Evolutionary conservation across 2,888 invertebrate species (phyloP), one percentile per base, ranked within the genome.

Genomic region (Dynastes tityus): DNA sequence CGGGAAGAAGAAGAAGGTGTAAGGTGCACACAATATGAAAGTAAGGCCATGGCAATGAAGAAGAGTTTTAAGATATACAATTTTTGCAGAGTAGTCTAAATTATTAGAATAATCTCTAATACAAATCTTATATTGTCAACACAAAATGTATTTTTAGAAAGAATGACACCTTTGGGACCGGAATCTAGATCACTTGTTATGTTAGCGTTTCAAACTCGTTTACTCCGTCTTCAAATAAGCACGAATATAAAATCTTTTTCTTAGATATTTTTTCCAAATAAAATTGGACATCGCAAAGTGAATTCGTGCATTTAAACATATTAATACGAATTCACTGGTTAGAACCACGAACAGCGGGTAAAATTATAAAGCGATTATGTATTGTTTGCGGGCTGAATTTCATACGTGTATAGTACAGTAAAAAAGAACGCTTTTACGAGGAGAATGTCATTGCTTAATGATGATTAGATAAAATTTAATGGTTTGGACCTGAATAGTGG

Each of bases 381-480:
- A 40, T 40, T 65, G 65, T 65, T 65, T 40, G 65, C 49, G 13
- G 8, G 27, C 27, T 16, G 27, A n/a, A n/a, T 11, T 13, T 49
- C 29, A 45, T 65, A 65, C 40, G 40, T 65, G 32, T n/a, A 65
- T n/a, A 29, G 37, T 29, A 65, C n/a, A 65, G 49, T 11, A 68
- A 68, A 68, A n/a, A 16, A 49, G 13, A 37, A 37, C 29, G 22
- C 51, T 49, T 68, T 68, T 68, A 68, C 74, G 16, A 74, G 22
- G 16, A 63, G 27, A 74, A 61, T 63, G 74, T 74, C 58, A 58
- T 22, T 63, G 65, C 53, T 64, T 77, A 77, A 77, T 77, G 77
- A 71, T 77, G 77, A 77, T 77, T 77, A 77, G 77, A 77, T 77
- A 77, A 77, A 71, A 77, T 51, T 55, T 77, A 77, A 77, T 77